Evolutionary conservation across 2,888 invertebrate genomes (phyloP).

Genomic region (Dendrolimus houi): DNA sequence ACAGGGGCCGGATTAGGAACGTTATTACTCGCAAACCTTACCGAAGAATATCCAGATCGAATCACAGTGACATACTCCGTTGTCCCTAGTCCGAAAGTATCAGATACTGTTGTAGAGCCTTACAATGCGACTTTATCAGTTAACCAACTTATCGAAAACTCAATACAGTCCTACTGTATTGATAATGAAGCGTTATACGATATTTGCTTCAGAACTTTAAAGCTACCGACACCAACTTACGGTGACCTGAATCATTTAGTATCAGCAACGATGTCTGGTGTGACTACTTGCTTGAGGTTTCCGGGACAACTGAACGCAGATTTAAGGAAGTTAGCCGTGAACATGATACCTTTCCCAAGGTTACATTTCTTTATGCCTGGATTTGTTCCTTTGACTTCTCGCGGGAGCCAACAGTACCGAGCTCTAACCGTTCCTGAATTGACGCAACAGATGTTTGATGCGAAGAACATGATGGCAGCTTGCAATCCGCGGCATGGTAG

Average conservation of each 20-base stretch:
- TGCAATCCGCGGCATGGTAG: constrained; percentile 94
- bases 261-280: constrained; percentile 61
- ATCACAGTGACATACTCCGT: constrained; percentile 84
- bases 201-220: constrained; percentile 85
- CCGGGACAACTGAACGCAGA: constrained; percentile 82
- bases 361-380: constrained; percentile 76
- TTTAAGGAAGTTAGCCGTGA: constrained; percentile 69
- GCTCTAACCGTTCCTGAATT: constrained; percentile 92
- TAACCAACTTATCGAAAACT: constrained; percentile 83
- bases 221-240: constrained; percentile 85
- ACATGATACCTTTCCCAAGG: constrained; percentile 84
- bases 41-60: constrained; percentile 85
- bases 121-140: constrained; percentile 83
- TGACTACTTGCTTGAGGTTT: constrained; percentile 60
- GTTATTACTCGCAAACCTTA: constrained; percentile 80
- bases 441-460: constrained; percentile 93
- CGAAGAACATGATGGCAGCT: constrained; percentile 97
- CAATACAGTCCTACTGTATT: constrained; percentile 79
- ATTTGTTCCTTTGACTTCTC: constrained; percentile 82
- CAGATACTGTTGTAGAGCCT: constrained; percentile 80
- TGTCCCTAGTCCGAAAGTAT: constrained; percentile 84
- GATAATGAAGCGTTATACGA: constrained; percentile 88
- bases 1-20: constrained; percentile 87
- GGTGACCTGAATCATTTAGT: constrained; percentile 81
- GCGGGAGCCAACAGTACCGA: constrained; percentile 91